Evolutionary conservation across 30 jellyfish, hydroid and myxozoan genomes (phyloP).

Genomic region (Morbakka virulenta): DNA sequence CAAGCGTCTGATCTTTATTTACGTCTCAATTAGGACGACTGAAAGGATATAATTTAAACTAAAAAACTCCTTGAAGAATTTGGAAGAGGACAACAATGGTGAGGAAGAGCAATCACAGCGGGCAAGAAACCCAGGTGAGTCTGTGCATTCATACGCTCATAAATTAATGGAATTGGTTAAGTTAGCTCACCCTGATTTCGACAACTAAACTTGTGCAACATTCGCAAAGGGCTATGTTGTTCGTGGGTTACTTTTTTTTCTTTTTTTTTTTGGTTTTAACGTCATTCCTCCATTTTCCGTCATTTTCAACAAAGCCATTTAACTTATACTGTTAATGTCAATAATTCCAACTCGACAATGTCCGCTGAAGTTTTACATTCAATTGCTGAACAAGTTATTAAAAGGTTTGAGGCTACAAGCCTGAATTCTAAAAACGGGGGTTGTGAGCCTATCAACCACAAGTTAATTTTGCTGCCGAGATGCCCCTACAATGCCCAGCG

Average conservation of each 20-base stretch:
- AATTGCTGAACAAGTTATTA: background rate
- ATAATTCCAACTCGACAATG: background rate
- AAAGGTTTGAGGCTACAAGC: background rate
- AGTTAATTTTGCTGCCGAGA: slow-evolving; percentile 21
- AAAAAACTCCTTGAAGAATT: background rate
- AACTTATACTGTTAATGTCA: background rate
- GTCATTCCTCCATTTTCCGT: too few species aligned
- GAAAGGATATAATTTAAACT: background rate
- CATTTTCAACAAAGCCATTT: too few species aligned
- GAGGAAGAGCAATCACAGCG: background rate
- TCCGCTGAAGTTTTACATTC: background rate
- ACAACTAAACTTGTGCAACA: slow-evolving; percentile 4
- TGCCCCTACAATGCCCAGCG: background rate
- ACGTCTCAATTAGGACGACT: background rate
- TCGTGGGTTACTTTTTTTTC: slow-evolving; percentile 38
- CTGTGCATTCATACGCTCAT: slow-evolving; percentile 41
- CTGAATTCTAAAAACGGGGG: background rate
- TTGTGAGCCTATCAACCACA: background rate
- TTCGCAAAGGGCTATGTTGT: slow-evolving; percentile 18
- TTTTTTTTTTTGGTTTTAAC: too few species aligned
- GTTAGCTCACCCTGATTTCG: slow-evolving; percentile 22
- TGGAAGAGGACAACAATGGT: background rate
- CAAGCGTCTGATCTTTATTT: background rate
- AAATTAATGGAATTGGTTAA: slow-evolving; percentile 34
- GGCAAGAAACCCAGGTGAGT: slow-evolving; percentile 15